Percentiles rank a stretch among this genome's conserved stretches.
These are phyloP conservation scores for Orestias chungarensis DNA, from an alignment of 2,797 vertebrate genomes.

Conservation along the genomic window DNA sequence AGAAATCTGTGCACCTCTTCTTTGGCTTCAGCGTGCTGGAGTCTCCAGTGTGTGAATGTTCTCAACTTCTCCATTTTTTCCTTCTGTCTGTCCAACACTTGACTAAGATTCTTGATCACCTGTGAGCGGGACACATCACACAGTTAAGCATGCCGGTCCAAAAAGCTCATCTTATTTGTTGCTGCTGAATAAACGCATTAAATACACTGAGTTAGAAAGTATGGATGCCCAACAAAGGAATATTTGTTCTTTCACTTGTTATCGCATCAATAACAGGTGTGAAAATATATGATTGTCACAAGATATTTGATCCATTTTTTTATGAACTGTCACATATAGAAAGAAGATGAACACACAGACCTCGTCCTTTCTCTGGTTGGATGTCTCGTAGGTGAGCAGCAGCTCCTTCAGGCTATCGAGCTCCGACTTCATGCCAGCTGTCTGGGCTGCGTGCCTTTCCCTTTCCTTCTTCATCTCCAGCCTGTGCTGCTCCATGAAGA, in stretches of 20 bases:
- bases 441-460: conserved; percentile 79
- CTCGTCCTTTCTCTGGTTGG: conserved; percentile 92
- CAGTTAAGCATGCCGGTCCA: conserved; percentile 5
- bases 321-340: not conserved
- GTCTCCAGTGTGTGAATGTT: conserved; percentile 88
- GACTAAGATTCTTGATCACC: conserved; percentile 89
- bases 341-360: conserved; percentile 62
- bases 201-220: conserved; percentile 2
- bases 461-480: conserved; percentile 86
- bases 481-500: conserved; percentile 87
- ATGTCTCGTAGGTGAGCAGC: conserved; percentile 86
- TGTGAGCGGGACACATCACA: conserved; percentile 61
- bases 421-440: conserved; percentile 82
- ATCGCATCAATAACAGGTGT: not conserved
- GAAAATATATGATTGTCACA: not conserved
- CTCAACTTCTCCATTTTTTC: conserved; percentile 88
- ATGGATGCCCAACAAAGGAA: not conserved
- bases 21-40: conserved; percentile 81
- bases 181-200: not conserved
- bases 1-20: conserved; percentile 82
- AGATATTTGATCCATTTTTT: too few species aligned
- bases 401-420: conserved; percentile 84
- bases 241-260: not conserved
- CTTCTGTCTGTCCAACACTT: conserved; percentile 88
- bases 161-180: conserved; percentile 4